phyloP scores from a whole-genome alignment of 2,113 vertebrate species.

The Ictalurus furcatus region DNA sequence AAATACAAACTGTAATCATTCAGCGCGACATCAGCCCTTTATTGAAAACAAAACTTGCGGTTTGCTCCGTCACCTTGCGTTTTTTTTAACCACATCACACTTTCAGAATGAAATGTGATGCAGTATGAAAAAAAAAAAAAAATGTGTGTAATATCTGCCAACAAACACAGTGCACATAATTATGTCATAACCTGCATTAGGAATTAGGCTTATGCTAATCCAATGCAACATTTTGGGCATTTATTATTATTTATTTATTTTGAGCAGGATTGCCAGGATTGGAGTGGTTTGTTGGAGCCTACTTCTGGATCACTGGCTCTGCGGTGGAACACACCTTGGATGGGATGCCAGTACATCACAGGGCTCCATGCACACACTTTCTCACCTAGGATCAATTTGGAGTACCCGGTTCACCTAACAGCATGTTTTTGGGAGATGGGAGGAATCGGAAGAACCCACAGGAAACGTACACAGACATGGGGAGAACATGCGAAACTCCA shows the following conservation, averaged over 20 bases:
- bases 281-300: no score
- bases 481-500: background rate
- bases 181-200: background rate
- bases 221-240: background rate
- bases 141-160: background rate
- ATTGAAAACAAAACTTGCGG: background rate
- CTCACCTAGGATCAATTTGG: background rate
- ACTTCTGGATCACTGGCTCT: background rate
- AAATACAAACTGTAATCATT: conserved; percentile 29
- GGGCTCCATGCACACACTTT: background rate
- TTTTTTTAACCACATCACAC: background rate
- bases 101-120: background rate
- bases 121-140: background rate
- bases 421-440: background rate
- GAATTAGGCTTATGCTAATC: background rate
- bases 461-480: background rate
- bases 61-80: background rate
- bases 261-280: background rate
- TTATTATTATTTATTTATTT: background rate
- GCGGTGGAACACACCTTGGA: background rate
- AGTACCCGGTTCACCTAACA: background rate
- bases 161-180: background rate
- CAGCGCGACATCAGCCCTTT: conserved; percentile 1
- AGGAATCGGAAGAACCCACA: background rate
- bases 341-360: background rate